A percentile compares a stretch with the other conserved stretches of the same genome.
Conservation (phyloP, 2,888 invertebrate genomes). For the Hirtodrosophila confusa region DNA sequence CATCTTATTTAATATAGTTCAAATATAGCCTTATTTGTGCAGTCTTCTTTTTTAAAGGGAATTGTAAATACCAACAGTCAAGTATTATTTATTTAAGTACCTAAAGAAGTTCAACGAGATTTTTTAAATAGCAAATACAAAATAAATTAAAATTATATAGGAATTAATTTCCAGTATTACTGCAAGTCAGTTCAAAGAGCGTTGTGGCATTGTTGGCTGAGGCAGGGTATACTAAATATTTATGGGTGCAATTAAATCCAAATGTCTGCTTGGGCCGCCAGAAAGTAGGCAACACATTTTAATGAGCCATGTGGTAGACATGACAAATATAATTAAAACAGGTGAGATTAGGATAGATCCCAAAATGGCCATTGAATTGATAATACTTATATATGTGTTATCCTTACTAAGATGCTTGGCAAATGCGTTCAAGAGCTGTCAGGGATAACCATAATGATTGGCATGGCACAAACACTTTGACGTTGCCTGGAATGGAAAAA, state of each 20-base stretch:
- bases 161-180: too few species aligned
- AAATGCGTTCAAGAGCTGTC: slow-evolving; percentile 16
- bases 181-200: too few species aligned
- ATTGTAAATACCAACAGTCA: too few species aligned
- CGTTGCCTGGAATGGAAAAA: slow-evolving; percentile 1
- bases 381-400: slow-evolving; percentile 32
- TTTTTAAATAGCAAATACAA: too few species aligned
- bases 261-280: slow-evolving; percentile 48
- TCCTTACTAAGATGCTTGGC: slow-evolving; percentile 6
- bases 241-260: slow-evolving; percentile 68
- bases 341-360: slow-evolving; percentile 31
- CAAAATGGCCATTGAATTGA: slow-evolving; percentile 50
- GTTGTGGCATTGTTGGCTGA: not conserved
- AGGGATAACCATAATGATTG: slow-evolving; percentile 38
- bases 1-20: too few species aligned
- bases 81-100: too few species aligned
- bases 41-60: too few species aligned
- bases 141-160: too few species aligned
- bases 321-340: slow-evolving; percentile 65
- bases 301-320: slow-evolving; percentile 47
- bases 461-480: slow-evolving; percentile 26
- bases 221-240: slow-evolving; percentile 47
- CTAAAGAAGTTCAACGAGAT: too few species aligned
- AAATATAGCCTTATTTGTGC: too few species aligned
- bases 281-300: slow-evolving; percentile 63